Base-by-base conservation (phyloP, 2,888 invertebrate species). In the Dryobota labecula region DNA sequence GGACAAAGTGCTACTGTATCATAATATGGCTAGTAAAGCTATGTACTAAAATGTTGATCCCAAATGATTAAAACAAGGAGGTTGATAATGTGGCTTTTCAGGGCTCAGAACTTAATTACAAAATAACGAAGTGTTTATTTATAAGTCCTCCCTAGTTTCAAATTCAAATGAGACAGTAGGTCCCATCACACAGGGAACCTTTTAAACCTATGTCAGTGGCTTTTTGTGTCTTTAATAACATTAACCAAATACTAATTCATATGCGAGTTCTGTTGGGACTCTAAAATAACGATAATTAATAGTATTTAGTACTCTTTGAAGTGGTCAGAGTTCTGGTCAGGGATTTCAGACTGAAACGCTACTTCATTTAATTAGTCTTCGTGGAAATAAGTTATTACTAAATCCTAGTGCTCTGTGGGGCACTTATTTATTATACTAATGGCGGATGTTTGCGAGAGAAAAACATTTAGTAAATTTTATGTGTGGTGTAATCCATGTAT, bases 281-380 rank as follows among this genome's bases (percentile, higher is more conserved):
- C 33, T 41, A 51, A 81, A 63, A 60, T 62, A 45, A 74, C 66
- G 58, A 68, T 80, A 62, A 69, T 69, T 63, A 62, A 49, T 30
- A 20, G 54, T 76, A 60, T 81, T 78, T 63, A 62, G 54, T 30
- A 20, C 60, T 76, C 64, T 81, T 78, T 78, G 70, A 76, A 47
- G 60, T 54, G 62, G 66, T 47, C 43, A 30, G 18, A 51, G 78
- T 54, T 41, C 38, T 62, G 38, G 53, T 53, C 61, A 58, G 71
- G 33, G 72, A 71, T 78, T 82, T 47, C 0, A 2, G 45, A 53
- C 54, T 47, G 3, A 65, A 64, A n/a, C 20, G 15, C 27, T n/a
- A 30, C 36, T 43, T 65, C 2, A 64, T 64, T 43, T 54, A 80
- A 53, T 80, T 69, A 69, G 27, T 24, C 49, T 41, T 45, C 4